phyloP scores from a whole-genome alignment of 2,888 invertebrate species.

The Leptothorax acervorum region DNA sequence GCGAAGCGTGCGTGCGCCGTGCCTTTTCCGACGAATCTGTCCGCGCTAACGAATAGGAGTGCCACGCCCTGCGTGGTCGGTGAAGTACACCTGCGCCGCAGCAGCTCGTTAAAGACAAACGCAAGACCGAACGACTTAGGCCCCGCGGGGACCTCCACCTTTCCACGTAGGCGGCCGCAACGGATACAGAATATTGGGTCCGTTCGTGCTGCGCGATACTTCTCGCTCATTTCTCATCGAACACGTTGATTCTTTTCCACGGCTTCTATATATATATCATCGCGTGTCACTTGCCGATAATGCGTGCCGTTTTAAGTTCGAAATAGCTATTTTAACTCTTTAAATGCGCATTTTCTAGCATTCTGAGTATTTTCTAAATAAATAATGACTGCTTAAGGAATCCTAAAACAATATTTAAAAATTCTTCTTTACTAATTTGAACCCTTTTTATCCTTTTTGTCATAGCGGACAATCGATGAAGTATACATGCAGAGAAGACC shows the following conservation, averaged over 20 bases:
- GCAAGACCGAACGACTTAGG: constrained; percentile 60
- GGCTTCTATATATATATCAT: neutral
- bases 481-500: too few species aligned
- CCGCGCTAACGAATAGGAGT: constrained; percentile 80
- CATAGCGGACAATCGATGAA: too few species aligned
- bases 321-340: neutral
- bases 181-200: constrained; percentile 53
- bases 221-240: neutral
- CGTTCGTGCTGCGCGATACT: constrained; percentile 1
- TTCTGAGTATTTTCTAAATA: too few species aligned
- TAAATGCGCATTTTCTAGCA: too few species aligned
- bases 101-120: constrained; percentile 75
- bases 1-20: constrained; percentile 57
- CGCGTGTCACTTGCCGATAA: neutral
- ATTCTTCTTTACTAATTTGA: too few species aligned
- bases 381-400: too few species aligned
- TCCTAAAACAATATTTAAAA: too few species aligned
- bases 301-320: neutral
- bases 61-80: constrained; percentile 79
- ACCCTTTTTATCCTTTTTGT: too few species aligned
- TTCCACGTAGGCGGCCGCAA: constrained; percentile 69
- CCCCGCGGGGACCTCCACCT: constrained; percentile 64
- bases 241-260: neutral
- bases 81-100: constrained; percentile 79
- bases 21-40: constrained; percentile 76